A percentile compares a stretch with the other conserved stretches of the same genome.
Conservation (phyloP, 2,888 invertebrate genomes). For the Drosophila histrio region DNA sequence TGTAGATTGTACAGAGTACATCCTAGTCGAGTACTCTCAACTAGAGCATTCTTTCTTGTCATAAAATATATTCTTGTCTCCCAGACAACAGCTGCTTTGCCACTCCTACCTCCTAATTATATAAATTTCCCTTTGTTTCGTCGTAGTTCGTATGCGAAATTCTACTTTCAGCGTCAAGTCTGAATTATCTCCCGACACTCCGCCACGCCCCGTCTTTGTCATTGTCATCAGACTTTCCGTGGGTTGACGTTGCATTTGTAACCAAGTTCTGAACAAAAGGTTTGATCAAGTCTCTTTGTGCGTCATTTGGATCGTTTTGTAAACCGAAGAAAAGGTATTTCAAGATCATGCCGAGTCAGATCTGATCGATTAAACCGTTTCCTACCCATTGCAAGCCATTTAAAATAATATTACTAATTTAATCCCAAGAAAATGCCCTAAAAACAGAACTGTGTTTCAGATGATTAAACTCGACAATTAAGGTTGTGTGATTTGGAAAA, state of each 20-base stretch:
- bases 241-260: conserved; percentile 14
- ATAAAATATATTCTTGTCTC: conserved; percentile 12
- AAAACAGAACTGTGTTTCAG: neutral
- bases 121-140: conserved; percentile 21
- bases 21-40: neutral
- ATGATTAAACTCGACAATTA: neutral
- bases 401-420: neutral
- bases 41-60: neutral
- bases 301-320: conserved; percentile 11
- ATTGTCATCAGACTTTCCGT: conserved; percentile 21
- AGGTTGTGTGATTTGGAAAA: neutral
- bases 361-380: conserved; percentile 5
- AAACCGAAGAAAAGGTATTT: neutral
- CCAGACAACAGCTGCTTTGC: conserved; percentile 17
- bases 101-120: conserved; percentile 22
- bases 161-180: conserved; percentile 22
- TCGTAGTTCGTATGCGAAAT: conserved; percentile 16
- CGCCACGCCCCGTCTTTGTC: conserved; percentile 18
- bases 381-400: neutral
- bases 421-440: neutral
- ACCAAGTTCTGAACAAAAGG: conserved; percentile 18
- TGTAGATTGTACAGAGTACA: neutral
- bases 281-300: conserved; percentile 21
- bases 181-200: conserved; percentile 17
- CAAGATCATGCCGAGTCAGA: conserved; percentile 1